Conservation (phyloP, 2,888 invertebrate genomes). For the Chrysotoxum bicinctum region DNA sequence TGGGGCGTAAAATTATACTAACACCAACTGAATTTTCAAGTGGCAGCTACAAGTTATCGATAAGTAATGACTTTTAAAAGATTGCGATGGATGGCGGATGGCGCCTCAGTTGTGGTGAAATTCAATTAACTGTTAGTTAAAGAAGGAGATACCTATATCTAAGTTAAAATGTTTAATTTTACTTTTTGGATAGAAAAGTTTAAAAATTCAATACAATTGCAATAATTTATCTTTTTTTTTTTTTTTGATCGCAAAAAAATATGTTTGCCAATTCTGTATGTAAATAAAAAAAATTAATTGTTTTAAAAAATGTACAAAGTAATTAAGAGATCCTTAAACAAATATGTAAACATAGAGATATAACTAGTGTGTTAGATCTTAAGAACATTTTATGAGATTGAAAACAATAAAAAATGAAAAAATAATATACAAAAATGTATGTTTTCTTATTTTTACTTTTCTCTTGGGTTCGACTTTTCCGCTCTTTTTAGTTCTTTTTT, state of each 20-base stretch:
- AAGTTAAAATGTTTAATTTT: not conserved
- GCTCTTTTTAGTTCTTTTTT: not conserved
- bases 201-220: constrained; percentile 54
- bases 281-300: constrained; percentile 9
- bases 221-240: constrained; percentile 59
- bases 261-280: constrained; percentile 18
- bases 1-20: constrained; percentile 24
- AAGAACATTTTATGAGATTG: constrained; percentile 31
- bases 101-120: constrained; percentile 50
- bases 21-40: constrained; percentile 8
- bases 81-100: constrained; percentile 6
- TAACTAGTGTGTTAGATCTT: constrained; percentile 53
- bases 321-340: constrained; percentile 33
- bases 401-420: constrained; percentile 27
- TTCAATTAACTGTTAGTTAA: constrained; percentile 22
- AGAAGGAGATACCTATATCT: not conserved
- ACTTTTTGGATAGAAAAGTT: not conserved
- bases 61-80: not conserved
- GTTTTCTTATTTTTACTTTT: not conserved
- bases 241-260: constrained; percentile 14
- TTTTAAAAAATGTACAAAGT: constrained; percentile 5
- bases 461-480: constrained; percentile 2
- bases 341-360: constrained; percentile 36
- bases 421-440: constrained; percentile 3
- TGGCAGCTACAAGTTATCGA: not conserved